Evolutionary conservation across 2,888 invertebrate genomes (phyloP), one percentile per base, ranked within the genome.

Genomic region (Arenicola marina): DNA sequence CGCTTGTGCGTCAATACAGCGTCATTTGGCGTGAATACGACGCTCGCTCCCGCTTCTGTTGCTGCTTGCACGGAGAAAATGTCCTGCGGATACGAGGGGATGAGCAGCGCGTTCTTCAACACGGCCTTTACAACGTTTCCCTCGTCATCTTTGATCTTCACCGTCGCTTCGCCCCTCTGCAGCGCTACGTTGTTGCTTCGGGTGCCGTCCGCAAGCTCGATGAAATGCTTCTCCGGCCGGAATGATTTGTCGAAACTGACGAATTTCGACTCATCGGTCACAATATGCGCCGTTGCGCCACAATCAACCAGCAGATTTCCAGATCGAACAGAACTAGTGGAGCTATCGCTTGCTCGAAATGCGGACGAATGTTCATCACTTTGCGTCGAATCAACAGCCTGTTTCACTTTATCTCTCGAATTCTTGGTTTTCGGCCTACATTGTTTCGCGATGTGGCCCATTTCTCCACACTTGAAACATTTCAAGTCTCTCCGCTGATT

Each of bases 61-160:
- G 66, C 68, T 24, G 68, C 68, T 34, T 66, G 64, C 18, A 71
- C 71, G 28, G 70, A 71, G 38, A 70, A 71, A 44, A 68, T 68
- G 51, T 67, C 59, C 26, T 63, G 61, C 11, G 31, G 15, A 53
- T 54, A 69, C 18, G 65, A 54, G n/a, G 68, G 68, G 0, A 68
- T 59, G 56, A 33, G 33, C 3, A 62, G 38, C 11, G 51, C 58
- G 31, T 43, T 29, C n/a, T n/a, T n/a, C n/a, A n/a, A n/a, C n/a
- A n/a, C n/a, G n/a, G n/a, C n/a, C n/a, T n/a, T n/a, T n/a, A n/a
- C n/a, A n/a, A n/a, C n/a, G n/a, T n/a, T 28, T 59, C 61, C 66
- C 31, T 33, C 44, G 4, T 21, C 34, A 51, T 66, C 66, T 4
- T 18, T 11, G 11, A 67, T 26, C 15, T 21, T 26, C 11, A 71